phyloP scores from a whole-genome alignment of 2,888 invertebrate species.

The Sisyra nigra region DNA sequence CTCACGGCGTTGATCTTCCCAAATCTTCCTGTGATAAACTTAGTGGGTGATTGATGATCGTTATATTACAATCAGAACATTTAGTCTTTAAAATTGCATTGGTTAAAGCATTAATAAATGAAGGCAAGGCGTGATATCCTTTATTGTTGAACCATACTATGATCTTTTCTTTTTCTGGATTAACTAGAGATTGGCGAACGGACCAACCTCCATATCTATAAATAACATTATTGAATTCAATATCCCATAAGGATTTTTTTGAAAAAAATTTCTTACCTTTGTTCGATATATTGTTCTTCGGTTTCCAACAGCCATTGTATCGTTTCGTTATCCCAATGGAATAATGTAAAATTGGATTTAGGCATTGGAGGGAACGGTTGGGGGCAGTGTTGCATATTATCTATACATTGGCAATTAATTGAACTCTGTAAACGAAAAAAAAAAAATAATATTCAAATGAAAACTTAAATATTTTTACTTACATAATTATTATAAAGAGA shows the following conservation, averaged over 20 bases:
- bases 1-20: constrained; percentile 55
- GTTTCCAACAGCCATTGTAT: constrained; percentile 36
- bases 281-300: constrained; percentile 34
- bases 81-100: constrained; percentile 39
- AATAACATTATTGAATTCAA: neutral
- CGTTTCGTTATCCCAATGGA: constrained; percentile 26
- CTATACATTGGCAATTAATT: constrained; percentile 29
- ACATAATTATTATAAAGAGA: too few relatives aligned
- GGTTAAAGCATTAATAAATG: constrained; percentile 56
- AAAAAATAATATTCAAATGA: neutral
- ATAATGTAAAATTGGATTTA: constrained; percentile 20
- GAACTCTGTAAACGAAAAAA: constrained; percentile 27
- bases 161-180: constrained; percentile 23
- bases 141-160: constrained; percentile 84
- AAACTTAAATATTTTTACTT: constrained; percentile 1
- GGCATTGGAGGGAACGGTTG: constrained; percentile 13
- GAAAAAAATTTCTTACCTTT: constrained; percentile 24
- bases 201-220: constrained; percentile 33
- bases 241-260: neutral
- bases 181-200: constrained; percentile 24
- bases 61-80: constrained; percentile 32
- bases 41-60: constrained; percentile 64
- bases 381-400: constrained; percentile 25
- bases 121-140: constrained; percentile 63
- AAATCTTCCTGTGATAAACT: constrained; percentile 59